phyloP scores from a whole-genome alignment of 2,113 vertebrate species.

The Cygnus buccinator region DNA sequence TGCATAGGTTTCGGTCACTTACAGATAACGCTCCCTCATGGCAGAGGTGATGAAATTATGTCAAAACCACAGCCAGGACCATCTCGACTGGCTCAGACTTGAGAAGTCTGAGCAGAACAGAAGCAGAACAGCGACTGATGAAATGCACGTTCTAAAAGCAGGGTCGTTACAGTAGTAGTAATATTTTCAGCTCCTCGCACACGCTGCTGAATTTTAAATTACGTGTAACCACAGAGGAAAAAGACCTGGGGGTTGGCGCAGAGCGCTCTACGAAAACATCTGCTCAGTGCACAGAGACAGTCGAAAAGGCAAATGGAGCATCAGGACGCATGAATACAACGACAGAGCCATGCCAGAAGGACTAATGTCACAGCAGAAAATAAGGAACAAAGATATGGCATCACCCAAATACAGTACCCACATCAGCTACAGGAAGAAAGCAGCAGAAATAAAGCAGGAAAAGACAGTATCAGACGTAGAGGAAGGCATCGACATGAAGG shows the following conservation, averaged over 20 bases:
- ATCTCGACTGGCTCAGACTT: not conserved
- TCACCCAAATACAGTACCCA: not conserved
- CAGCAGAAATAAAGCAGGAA: not conserved
- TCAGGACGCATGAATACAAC: not conserved
- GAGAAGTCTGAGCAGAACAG: not conserved
- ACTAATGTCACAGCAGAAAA: not conserved
- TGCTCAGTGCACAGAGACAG: conserved; percentile 29
- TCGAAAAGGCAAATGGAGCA: not conserved
- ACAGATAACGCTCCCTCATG: rapidly evolving
- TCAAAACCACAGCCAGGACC: not conserved
- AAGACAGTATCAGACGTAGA: not conserved
- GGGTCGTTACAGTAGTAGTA: not conserved
- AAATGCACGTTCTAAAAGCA: not conserved
- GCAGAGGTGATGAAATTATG: not conserved
- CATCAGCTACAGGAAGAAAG: not conserved
- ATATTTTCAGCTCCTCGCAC: conserved; percentile 39
- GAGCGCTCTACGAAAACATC: conserved; percentile 52
- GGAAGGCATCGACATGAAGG: not conserved
- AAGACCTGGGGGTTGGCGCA: conserved; percentile 49
- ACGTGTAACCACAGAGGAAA: conserved; percentile 37
- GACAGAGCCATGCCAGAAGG: not conserved
- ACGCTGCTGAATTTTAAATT: conserved; percentile 49
- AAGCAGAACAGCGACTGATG: not conserved
- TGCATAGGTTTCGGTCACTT: not conserved
- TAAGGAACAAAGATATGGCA: not conserved